These are phyloP conservation scores for Drosophila austrosaltans DNA, from an alignment of 2,888 invertebrate species.

Conservation along the genomic window DNA sequence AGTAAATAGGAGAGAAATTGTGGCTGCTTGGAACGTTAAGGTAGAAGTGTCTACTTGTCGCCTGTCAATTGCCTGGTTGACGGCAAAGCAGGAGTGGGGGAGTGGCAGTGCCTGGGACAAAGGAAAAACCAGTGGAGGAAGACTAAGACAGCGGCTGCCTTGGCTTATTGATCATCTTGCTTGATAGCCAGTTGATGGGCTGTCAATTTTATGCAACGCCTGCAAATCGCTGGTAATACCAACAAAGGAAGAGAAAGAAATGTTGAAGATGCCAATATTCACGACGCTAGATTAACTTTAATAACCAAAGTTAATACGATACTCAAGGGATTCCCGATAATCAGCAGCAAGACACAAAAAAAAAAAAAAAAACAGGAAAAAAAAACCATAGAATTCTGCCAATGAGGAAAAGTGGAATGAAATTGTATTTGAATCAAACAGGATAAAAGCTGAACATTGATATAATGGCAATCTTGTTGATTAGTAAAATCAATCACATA, in stretches of 20 bases:
- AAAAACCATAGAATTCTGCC: too few relatives aligned
- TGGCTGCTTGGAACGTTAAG: not conserved
- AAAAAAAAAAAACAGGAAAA: not conserved
- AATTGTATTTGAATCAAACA: too few relatives aligned
- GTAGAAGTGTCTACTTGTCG: conserved; percentile 7
- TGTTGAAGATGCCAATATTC: conserved; percentile 42
- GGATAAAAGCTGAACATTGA: too few relatives aligned
- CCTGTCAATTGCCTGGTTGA: conserved; percentile 16
- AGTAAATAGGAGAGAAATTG: conserved; percentile 5
- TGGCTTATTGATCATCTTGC: conserved; percentile 70
- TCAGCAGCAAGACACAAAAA: conserved; percentile 23
- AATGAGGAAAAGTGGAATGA: too few relatives aligned
- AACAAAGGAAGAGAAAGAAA: conserved; percentile 14
- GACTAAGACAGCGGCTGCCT: conserved; percentile 29
- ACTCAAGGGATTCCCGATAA: conserved; percentile 2
- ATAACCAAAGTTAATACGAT: conserved; percentile 25
- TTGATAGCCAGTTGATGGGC: conserved; percentile 51
- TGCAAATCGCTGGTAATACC: conserved; percentile 37
- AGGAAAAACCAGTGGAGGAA: conserved; percentile 7
- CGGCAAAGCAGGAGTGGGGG: not conserved
- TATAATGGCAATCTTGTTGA: too few relatives aligned
- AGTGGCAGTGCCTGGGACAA: not conserved
- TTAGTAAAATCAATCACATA: too few relatives aligned
- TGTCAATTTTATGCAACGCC: conserved; percentile 57
- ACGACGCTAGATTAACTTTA: conserved; percentile 58